Percentiles rank a stretch among this genome's conserved stretches.
Evolutionary conservation across 2,888 invertebrate species (phyloP).

Genomic region (Gasteruption jaculator): DNA sequence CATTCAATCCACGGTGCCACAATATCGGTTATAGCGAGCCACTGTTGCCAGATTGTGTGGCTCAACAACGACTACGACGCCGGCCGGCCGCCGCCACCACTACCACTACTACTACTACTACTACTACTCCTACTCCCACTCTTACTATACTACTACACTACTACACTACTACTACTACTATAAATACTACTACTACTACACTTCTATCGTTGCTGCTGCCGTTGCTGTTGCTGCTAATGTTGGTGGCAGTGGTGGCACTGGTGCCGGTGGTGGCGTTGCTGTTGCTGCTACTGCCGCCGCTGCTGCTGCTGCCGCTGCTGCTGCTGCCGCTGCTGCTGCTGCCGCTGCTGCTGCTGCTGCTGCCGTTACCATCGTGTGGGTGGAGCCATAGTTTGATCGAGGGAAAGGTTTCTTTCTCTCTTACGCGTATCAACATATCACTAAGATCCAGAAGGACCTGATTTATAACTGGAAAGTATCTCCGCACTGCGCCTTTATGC

Average conservation of each 20-base stretch:
- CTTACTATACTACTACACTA: too few species aligned
- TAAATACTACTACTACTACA: too few species aligned
- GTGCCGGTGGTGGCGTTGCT: constrained; percentile 19
- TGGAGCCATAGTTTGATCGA: constrained; percentile 34
- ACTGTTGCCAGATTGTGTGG: constrained; percentile 48
- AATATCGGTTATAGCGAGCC: constrained; percentile 50
- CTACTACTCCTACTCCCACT: too few species aligned
- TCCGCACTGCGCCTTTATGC: too few species aligned
- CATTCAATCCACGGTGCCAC: constrained; percentile 49
- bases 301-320: neutral
- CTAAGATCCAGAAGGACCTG: too few species aligned
- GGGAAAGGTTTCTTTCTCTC: constrained; percentile 30
- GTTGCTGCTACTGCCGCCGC: neutral
- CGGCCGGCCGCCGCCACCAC: constrained; percentile 19
- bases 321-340: neutral
- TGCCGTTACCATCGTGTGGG: constrained; percentile 36
- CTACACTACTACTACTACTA: too few species aligned
- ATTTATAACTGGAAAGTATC: too few species aligned
- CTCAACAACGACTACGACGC: constrained; percentile 25
- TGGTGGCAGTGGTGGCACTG: constrained; percentile 23
- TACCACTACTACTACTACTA: too few species aligned
- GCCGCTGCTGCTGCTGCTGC: neutral
- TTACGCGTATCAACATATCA: too few species aligned
- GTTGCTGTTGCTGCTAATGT: too few species aligned
- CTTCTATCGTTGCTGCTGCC: constrained; percentile 12